Percentiles rank a stretch among this genome's conserved stretches.
phyloP scores from a whole-genome alignment of 2,113 vertebrate species.

The Mirza zaza region DNA sequence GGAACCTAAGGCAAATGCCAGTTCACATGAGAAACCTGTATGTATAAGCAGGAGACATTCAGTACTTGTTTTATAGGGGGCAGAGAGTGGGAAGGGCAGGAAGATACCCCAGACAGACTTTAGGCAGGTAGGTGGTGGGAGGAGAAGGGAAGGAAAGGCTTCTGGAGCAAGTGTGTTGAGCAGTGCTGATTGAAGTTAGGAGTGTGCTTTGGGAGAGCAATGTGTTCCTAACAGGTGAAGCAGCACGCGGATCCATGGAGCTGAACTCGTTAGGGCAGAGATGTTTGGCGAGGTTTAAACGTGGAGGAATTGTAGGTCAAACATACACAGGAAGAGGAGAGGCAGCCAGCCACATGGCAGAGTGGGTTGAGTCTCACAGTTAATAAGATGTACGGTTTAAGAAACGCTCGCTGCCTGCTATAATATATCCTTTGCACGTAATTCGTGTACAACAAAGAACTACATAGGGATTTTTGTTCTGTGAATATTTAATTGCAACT shows the following conservation, averaged over 20 bases:
- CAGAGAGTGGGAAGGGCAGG: no score
- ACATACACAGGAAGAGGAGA: background rate
- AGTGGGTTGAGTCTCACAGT: background rate
- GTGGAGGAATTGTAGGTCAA: background rate
- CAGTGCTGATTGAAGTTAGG: background rate
- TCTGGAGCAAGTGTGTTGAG: background rate
- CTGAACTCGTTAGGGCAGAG: background rate
- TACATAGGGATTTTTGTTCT: background rate
- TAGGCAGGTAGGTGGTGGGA: no score
- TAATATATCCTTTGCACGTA: background rate
- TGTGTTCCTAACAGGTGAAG: background rate
- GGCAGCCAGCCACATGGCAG: background rate
- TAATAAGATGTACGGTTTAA: background rate
- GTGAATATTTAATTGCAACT: constrained; percentile 60
- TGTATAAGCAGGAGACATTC: background rate
- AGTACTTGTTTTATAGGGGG: background rate
- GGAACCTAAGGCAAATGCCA: background rate
- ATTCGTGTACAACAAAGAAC: constrained; percentile 6
- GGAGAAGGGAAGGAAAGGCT: background rate
- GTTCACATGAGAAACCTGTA: background rate
- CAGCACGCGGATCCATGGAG: no score
- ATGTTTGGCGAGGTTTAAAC: background rate
- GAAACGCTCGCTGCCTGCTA: background rate
- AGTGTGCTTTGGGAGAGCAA: background rate
- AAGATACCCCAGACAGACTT: background rate